Evolutionary conservation across 2,113 vertebrate species (phyloP).

Genomic region (Ellobius talpinus): DNA sequence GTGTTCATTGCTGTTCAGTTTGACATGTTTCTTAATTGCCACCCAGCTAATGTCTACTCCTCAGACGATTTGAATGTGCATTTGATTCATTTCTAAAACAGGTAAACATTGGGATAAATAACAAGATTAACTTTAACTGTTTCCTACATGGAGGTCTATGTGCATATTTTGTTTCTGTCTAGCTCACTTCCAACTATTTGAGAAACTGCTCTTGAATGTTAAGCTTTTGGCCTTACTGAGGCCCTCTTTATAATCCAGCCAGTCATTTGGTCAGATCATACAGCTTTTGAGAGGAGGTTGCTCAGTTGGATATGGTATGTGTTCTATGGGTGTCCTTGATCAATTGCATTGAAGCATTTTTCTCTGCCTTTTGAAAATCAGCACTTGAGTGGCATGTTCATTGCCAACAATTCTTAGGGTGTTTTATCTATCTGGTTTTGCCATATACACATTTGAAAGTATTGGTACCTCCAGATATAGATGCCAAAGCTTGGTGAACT

Average conservation of each 20-base stretch:
- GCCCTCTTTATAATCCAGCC: not conserved
- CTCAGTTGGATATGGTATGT: not conserved
- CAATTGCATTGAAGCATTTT: not conserved
- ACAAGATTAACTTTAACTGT: not conserved
- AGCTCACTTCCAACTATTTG: not conserved
- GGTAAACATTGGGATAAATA: not conserved
- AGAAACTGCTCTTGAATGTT: slow-evolving; percentile 21
- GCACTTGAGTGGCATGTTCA: not conserved
- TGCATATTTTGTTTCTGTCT: not conserved
- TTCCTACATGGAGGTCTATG: not conserved
- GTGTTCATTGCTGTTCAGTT: not conserved
- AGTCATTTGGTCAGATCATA: not conserved
- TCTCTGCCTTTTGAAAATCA: not conserved
- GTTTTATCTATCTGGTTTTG: not conserved
- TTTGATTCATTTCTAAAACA: slow-evolving; percentile 44
- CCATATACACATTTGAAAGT: not conserved
- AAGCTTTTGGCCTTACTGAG: not conserved
- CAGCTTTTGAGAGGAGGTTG: not conserved
- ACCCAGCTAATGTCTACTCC: not conserved
- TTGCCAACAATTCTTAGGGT: not conserved
- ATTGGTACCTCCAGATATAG: not conserved
- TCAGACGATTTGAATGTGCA: not conserved
- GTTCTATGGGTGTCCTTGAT: not conserved
- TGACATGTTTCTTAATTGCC: not conserved
- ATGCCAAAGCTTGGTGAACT: not conserved